Evolutionary conservation across 2,113 vertebrate species (phyloP).

Genomic region (Indicator indicator): DNA sequence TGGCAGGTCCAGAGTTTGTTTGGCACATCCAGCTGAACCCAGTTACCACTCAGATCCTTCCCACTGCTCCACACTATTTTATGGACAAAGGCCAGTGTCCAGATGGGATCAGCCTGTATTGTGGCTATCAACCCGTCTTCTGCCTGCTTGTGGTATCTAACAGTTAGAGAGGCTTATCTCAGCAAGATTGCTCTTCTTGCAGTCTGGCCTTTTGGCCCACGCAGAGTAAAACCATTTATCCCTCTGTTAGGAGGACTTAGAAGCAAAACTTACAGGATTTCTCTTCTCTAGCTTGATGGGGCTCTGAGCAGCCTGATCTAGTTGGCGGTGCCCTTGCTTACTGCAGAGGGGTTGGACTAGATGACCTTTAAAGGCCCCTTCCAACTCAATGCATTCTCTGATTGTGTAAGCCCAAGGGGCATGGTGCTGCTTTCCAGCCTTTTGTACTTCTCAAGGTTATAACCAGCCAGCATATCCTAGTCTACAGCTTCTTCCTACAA

Average conservation of each 20-base stretch:
- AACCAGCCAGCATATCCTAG: background rate
- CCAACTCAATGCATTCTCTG: too few species aligned
- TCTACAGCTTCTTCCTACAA: accelerated
- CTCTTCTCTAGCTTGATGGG: background rate
- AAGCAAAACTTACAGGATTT: background rate
- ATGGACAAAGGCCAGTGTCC: background rate
- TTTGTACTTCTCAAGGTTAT: background rate
- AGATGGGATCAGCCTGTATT: background rate
- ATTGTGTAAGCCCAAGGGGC: background rate
- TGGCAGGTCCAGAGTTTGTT: background rate
- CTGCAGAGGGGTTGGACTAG: too few species aligned
- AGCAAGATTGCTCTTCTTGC: background rate
- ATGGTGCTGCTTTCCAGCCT: background rate
- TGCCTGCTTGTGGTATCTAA: background rate
- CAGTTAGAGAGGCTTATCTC: background rate
- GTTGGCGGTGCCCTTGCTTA: too few species aligned
- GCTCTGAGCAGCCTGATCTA: too few species aligned
- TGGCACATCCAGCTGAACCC: background rate
- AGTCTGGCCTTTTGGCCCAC: background rate
- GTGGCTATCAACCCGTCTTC: background rate
- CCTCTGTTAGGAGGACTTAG: background rate
- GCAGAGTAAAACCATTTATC: background rate
- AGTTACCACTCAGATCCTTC: background rate
- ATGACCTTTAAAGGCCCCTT: too few species aligned
- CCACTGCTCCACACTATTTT: background rate